Conservation (phyloP, 2,113 vertebrate species). For the Xiphophorus hellerii region DNA sequence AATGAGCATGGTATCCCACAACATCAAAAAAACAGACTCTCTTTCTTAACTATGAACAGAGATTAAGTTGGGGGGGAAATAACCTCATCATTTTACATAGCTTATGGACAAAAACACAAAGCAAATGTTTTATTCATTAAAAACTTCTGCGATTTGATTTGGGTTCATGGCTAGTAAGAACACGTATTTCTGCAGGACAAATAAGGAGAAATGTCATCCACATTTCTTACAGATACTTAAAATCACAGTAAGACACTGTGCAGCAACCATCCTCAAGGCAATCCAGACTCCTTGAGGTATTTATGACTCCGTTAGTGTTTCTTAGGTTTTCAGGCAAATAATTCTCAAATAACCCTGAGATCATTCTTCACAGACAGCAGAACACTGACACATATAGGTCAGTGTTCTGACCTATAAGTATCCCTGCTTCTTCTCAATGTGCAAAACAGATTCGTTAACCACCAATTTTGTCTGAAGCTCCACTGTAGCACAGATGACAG, state of each 20-base stretch:
- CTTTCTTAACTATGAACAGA: conserved; percentile 33
- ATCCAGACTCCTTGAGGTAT: conserved; percentile 64
- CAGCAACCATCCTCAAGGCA: conserved; percentile 25
- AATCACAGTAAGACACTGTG: neutral
- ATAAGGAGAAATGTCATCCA: neutral
- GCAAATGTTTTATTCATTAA: conserved; percentile 18
- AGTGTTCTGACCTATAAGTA: neutral
- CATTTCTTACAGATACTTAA: neutral
- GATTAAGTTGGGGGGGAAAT: conserved; percentile 32
- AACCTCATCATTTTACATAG: conserved; percentile 24
- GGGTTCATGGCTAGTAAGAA: conserved; percentile 2
- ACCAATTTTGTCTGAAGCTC: neutral
- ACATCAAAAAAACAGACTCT: conserved; percentile 11
- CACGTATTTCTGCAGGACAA: neutral
- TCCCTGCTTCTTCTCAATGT: conserved; percentile 23
- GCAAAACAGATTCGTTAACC: conserved; percentile 18
- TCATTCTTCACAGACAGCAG: conserved; percentile 54
- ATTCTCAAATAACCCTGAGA: conserved; percentile 17
- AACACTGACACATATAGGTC: too few relatives aligned
- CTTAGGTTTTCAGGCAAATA: conserved; percentile 57
- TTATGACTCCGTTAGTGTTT: conserved; percentile 62
- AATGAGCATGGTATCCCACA: conserved; percentile 47
- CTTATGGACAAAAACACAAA: conserved; percentile 32
- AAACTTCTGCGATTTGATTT: conserved; percentile 16
- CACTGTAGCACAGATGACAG: conserved; percentile 1